A percentile compares a stretch with the other conserved stretches of the same genome.
Conservation (phyloP, 1,140 invertebrate species). For the Pseudomyrmex flavicornis region DNA sequence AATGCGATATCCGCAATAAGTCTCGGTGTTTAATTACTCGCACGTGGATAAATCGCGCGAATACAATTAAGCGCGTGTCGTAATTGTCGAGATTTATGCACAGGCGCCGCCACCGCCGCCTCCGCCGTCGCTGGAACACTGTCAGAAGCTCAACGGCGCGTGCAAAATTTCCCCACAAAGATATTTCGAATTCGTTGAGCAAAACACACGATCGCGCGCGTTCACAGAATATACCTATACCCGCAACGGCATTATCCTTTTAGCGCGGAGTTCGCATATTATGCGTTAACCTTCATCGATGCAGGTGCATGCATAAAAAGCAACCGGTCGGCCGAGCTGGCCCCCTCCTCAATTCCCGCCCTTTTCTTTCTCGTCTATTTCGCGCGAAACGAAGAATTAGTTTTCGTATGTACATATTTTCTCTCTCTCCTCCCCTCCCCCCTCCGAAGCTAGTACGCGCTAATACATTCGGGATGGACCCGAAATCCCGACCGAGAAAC, state of each 20-base stretch:
- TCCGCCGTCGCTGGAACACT: neutral
- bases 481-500: constrained; percentile 34
- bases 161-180: constrained; percentile 70
- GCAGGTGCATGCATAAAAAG: constrained; percentile 70
- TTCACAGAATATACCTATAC: constrained; percentile 4
- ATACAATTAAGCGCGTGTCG: neutral
- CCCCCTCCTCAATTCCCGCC: neutral
- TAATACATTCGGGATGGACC: constrained; percentile 36
- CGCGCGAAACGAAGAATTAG: constrained; percentile 24
- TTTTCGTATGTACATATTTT: neutral
- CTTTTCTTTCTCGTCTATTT: constrained; percentile 23
- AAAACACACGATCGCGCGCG: constrained; percentile 56
- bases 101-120: constrained; percentile 18
- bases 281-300: constrained; percentile 73
- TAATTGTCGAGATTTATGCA: constrained; percentile 62
- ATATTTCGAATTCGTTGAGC: constrained; percentile 72
- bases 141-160: constrained; percentile 53
- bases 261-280: constrained; percentile 57
- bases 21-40: neutral
- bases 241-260: constrained; percentile 68
- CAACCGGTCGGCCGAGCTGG: constrained; percentile 23
- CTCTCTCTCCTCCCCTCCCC: too few species aligned
- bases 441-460: neutral
- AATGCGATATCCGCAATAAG: neutral
- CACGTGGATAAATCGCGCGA: neutral